Conservation (phyloP, 1,140 invertebrate species). For the Pachyrhynchus sulphureomaculatus region DNA sequence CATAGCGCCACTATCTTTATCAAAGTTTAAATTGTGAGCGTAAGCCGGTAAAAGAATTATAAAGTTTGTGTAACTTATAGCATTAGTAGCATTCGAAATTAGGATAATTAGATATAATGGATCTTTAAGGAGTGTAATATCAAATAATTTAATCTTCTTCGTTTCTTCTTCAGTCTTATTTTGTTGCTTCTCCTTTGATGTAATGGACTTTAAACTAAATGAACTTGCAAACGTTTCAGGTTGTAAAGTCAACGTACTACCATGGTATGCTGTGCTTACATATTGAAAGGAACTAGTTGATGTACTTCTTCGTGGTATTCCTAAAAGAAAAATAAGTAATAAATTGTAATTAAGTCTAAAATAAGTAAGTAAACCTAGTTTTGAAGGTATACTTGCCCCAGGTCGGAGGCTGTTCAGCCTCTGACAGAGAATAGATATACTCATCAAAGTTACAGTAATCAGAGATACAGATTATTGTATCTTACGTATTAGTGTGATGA, state of each 20-base stretch:
- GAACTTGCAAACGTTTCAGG: slow-evolving; percentile 76
- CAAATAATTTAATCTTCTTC: slow-evolving; percentile 67
- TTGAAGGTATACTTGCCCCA: too few species aligned
- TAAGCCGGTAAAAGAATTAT: slow-evolving; percentile 77
- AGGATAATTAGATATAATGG: slow-evolving; percentile 79
- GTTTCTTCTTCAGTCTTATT: background rate
- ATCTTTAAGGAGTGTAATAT: slow-evolving; percentile 72
- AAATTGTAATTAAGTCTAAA: too few species aligned
- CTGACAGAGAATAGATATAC: too few species aligned
- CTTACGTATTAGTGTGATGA: too few species aligned
- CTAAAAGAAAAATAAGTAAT: slow-evolving; percentile 31
- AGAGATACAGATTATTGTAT: too few species aligned
- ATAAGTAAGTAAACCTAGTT: too few species aligned
- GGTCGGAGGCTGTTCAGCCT: too few species aligned
- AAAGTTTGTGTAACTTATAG: slow-evolving; percentile 84
- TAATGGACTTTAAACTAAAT: slow-evolving; percentile 66
- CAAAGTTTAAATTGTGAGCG: slow-evolving; percentile 66
- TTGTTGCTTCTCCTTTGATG: slow-evolving; percentile 41
- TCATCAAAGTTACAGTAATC: too few species aligned
- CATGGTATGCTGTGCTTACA: slow-evolving; percentile 79
- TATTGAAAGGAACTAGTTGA: slow-evolving; percentile 81
- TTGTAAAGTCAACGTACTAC: slow-evolving; percentile 76
- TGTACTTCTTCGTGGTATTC: slow-evolving; percentile 63
- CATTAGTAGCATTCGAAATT: slow-evolving; percentile 80
- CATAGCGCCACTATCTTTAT: slow-evolving; percentile 67